Evolutionary conservation across 2,797 vertebrate genomes (phyloP).

Genomic region (Stomatorhinus walkeri): DNA sequence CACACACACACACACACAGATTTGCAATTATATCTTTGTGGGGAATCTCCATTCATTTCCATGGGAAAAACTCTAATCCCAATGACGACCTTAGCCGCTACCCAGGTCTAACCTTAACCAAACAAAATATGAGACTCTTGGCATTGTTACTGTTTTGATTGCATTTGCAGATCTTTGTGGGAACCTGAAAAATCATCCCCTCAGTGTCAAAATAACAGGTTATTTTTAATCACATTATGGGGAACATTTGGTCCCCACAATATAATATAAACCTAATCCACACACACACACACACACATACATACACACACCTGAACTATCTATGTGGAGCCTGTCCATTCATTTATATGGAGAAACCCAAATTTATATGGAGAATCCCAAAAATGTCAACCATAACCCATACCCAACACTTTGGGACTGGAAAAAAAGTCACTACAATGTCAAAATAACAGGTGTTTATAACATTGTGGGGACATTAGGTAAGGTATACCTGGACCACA

Average conservation of each 20-base stretch:
- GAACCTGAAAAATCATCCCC: not conserved
- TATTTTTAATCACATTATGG: not conserved
- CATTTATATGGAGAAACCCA: not conserved
- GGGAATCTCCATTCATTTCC: not conserved
- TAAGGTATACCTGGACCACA: not conserved
- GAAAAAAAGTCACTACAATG: not conserved
- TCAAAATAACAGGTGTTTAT: not conserved
- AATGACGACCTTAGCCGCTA: not conserved
- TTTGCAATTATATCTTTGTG: not conserved
- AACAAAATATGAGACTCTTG: not conserved
- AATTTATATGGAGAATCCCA: not conserved
- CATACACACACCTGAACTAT: not conserved
- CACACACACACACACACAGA: not conserved
- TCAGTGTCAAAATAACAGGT: not conserved
- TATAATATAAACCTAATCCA: not conserved
- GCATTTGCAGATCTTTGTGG: not conserved
- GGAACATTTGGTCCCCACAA: not conserved
- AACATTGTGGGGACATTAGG: not conserved
- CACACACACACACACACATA: not conserved
- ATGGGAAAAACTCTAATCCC: not conserved
- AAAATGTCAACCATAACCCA: not conserved
- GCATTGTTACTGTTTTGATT: not conserved
- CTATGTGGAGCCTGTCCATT: not conserved
- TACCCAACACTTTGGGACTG: not conserved
- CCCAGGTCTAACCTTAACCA: not conserved